phyloP scores from a whole-genome alignment of 2,113 vertebrate genomes.

The Psilopogon haemacephalus region DNA sequence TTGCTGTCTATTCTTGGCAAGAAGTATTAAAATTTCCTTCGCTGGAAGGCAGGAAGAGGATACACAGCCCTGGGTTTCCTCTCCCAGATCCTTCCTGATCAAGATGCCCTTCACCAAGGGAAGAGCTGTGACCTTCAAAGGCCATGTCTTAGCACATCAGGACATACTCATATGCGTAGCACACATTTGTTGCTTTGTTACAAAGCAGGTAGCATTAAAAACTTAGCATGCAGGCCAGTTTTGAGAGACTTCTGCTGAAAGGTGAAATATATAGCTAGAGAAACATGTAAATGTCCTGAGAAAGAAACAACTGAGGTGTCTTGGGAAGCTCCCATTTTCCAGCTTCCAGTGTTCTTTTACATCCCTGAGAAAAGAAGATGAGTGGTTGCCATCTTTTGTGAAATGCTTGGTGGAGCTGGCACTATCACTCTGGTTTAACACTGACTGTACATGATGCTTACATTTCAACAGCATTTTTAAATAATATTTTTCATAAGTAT shows the following conservation, averaged over 20 bases:
- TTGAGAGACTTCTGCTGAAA: background rate
- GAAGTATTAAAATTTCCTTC: slow-evolving; percentile 35
- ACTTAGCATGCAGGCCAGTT: background rate
- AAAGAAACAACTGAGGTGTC: background rate
- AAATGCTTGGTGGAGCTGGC: slow-evolving; percentile 9
- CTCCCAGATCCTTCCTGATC: slow-evolving; percentile 58
- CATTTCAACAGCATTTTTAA: slow-evolving; percentile 56
- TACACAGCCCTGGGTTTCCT: slow-evolving; percentile 46
- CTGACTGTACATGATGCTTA: slow-evolving; percentile 53
- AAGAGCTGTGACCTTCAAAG: slow-evolving; percentile 13
- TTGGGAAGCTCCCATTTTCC: background rate
- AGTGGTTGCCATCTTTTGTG: slow-evolving; percentile 24
- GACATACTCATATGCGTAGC: background rate
- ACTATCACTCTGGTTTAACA: slow-evolving; percentile 12
- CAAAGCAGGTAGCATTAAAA: background rate
- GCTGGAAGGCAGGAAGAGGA: slow-evolving; percentile 15
- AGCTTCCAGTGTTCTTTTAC: background rate
- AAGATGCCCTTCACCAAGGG: slow-evolving; percentile 26
- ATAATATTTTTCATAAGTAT: slow-evolving; percentile 67
- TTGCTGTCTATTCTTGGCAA: slow-evolving; percentile 48
- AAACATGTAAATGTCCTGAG: fast-evolving
- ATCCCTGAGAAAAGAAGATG: slow-evolving; percentile 7
- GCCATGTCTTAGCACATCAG: background rate
- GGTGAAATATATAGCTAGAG: background rate
- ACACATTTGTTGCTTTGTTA: background rate